phyloP scores from a whole-genome alignment of 2,888 invertebrate genomes.

The Brassicogethes aeneus region DNA sequence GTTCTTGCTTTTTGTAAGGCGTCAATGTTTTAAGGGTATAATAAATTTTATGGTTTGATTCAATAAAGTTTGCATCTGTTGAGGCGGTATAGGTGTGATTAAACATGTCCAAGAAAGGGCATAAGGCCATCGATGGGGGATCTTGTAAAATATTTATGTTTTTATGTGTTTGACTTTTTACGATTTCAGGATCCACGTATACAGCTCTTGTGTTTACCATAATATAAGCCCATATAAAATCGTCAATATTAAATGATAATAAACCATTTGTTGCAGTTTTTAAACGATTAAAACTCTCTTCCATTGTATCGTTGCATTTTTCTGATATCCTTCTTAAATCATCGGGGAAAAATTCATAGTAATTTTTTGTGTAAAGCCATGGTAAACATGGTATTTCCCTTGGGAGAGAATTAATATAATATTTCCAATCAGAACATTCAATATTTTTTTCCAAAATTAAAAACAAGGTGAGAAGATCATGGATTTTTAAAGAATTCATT shows the following conservation, averaged over 20 bases:
- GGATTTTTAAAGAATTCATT: constrained; percentile 46
- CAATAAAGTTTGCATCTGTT: constrained; percentile 41
- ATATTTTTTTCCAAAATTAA: constrained; percentile 58
- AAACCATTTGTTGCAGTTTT: constrained; percentile 42
- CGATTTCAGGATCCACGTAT: constrained; percentile 52
- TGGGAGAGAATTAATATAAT: constrained; percentile 65
- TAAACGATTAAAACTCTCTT: constrained; percentile 37
- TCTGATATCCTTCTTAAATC: constrained; percentile 46
- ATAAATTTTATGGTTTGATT: constrained; percentile 30
- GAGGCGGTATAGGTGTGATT: constrained; percentile 66
- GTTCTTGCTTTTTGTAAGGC: constrained; percentile 51
- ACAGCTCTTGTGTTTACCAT: constrained; percentile 81
- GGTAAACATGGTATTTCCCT: constrained; percentile 52
- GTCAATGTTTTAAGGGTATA: constrained; percentile 48
- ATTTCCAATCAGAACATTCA: constrained; percentile 47
- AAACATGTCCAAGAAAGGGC: constrained; percentile 83
- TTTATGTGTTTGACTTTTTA: constrained; percentile 36
- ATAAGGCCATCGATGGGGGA: constrained; percentile 62
- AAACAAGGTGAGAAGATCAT: constrained; percentile 66
- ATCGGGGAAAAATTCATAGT: constrained; percentile 48
- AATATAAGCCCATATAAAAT: constrained; percentile 73
- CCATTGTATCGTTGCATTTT: constrained; percentile 45
- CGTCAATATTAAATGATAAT: constrained; percentile 26
- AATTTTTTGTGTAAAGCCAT: constrained; percentile 53
- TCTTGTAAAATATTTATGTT: constrained; percentile 41